These are phyloP conservation scores for Rissa tridactyla DNA, from an alignment of 2,113 vertebrate species.

Conservation along the genomic window DNA sequence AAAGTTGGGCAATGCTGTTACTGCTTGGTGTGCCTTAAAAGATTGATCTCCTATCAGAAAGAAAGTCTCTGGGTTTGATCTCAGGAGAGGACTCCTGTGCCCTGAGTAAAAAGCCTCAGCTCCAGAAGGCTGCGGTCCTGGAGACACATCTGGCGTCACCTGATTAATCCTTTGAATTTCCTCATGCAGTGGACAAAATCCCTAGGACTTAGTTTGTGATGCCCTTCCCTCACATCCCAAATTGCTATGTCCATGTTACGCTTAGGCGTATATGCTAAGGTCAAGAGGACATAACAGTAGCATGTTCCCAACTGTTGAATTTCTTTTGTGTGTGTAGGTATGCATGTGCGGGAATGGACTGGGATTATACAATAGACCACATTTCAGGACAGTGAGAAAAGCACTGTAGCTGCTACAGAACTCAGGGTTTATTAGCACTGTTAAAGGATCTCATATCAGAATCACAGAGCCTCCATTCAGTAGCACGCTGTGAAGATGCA, in stretches of 20 bases:
- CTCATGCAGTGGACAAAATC: not conserved
- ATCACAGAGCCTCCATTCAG: not conserved
- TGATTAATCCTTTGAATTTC: not conserved
- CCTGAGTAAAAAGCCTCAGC: not conserved
- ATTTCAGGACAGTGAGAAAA: not conserved
- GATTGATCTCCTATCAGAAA: not conserved
- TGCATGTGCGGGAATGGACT: rapidly evolving
- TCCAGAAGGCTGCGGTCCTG: not conserved
- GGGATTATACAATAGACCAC: not conserved
- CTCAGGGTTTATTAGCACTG: not conserved
- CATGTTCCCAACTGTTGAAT: not conserved
- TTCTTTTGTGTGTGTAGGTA: not conserved
- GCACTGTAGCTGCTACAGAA: not conserved
- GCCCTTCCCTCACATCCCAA: not conserved
- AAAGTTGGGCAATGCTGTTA: not conserved
- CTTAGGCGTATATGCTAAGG: not conserved
- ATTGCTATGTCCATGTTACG: not conserved
- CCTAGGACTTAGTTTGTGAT: not conserved
- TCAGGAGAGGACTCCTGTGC: not conserved
- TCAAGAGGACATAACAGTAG: not conserved
- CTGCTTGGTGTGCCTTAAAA: not conserved
- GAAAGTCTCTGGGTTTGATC: not conserved
- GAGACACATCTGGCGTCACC: not conserved
- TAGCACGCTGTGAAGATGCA: not conserved
- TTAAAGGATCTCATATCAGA: not conserved